Base-by-base conservation (phyloP, 2,113 vertebrate genomes). In the Plecturocebus donacophilus region DNA sequence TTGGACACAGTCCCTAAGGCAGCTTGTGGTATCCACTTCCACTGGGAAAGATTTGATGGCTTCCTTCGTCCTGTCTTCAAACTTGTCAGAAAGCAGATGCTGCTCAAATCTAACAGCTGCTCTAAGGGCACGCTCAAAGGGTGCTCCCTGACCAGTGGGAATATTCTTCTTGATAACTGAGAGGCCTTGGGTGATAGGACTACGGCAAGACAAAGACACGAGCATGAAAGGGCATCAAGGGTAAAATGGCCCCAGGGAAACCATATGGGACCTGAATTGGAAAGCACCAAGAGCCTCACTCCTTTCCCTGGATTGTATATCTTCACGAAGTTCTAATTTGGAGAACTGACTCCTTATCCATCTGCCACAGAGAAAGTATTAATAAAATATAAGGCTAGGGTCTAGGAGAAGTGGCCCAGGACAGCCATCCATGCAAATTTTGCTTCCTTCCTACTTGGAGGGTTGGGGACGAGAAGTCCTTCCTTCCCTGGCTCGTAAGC, bases 41-140 rank as follows among this genome's bases (percentile, higher is more conserved):
- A 40, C 42, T 3, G 45, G 86, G 76, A 77, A 54, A 71, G 68
- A 23, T 92, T 92, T 27, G 3, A 2, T 11, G 73, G 61, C 71
- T 56, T 73, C 49, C 94, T 94, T 76, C 87, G 21, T 52, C 73
- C 76, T 66, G 66, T 92, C 77, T 66, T 81, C 27, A 58, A 81
- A 83, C 75, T 77, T 81, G 91, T 91, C 91, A 87, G 93, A 87
- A 95, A 91, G 95, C 96, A 97, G 73, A 85, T 56, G 84, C 86
- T 82, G 64, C 70, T 96, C 93, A 21, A 56, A 32, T 20, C 45
- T 84, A 83, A 91, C 89, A 93, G 87, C n/a, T 61, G 79, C 68
- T 83, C 71, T 52, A n/a, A 68, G n/a, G 49, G 8, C 71, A 64
- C 10, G 14, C 54, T 95, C 90, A 42, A 40, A 61, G 86, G 83